Evolutionary conservation across 2,888 invertebrate species (phyloP), one percentile per base, ranked within the genome.

Genomic region (Mylabris sibirica): DNA sequence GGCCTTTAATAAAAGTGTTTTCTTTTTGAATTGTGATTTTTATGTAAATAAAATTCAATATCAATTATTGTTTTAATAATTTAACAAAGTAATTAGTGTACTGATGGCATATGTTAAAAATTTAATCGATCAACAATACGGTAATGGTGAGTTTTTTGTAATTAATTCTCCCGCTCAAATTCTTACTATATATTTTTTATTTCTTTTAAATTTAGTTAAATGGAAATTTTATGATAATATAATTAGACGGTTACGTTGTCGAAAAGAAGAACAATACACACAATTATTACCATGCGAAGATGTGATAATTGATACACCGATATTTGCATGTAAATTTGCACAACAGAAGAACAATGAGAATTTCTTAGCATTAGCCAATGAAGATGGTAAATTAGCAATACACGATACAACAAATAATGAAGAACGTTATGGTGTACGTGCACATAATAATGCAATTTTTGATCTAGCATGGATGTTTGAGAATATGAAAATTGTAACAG

Each of bases 391-490:
- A 77, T 87, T 93, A 49, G 89, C 90, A 63, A 87, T 89, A 66
- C 89, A 91, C 85, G 90, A 85, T 65, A 80, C 75, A 63, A 63
- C 73, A 59, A 74, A 63, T 34, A 69, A 75, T 62, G 63, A 72
- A 67, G 70, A 73, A 38, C 70, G 81, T 70, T 72, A 76, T 84
- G 84, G 88, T 82, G 75, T 94, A 93, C 78, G 86, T 77, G 88
- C 87, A 69, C 97, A 97, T 84, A 89, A 89, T 78, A 96, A 97
- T 87, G 96, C 96, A 0, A 92, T 97, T 38, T 97, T 96, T 82
- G 96, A 97, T 83, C 82, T 97, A 64, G 92, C 93, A 0, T 97
- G 97, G 97, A 91, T 92, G 86, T 92, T 92, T 0, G 88, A 89
- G 0, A 88, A 91, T 78, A 89, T 90, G 88, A 92, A 91, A 78